These are phyloP conservation scores for Lutjanus campechanus DNA, from an alignment of 2,797 vertebrate species.

Conservation along the genomic window DNA sequence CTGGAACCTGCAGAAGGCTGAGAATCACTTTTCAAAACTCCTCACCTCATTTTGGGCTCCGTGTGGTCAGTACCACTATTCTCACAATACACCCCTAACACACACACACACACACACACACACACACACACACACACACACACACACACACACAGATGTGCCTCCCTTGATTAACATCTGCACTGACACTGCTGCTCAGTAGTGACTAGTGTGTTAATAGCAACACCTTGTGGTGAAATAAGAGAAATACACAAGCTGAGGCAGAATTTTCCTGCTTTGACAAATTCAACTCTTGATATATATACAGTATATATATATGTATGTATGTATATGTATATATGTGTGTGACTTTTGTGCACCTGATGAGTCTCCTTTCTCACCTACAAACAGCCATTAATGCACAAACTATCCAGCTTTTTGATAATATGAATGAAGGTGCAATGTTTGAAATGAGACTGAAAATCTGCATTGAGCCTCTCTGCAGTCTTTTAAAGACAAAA, in stretches of 20 bases:
- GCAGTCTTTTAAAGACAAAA: neutral
- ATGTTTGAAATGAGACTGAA: constrained; percentile 4
- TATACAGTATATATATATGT: no score
- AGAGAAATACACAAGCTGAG: constrained; percentile 19
- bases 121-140: neutral
- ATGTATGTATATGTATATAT: no score
- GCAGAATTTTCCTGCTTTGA: neutral
- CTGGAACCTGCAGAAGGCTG: neutral
- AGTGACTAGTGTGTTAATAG: constrained; percentile 45
- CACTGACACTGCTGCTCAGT: neutral
- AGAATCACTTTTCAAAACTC: neutral
- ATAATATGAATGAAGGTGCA: neutral
- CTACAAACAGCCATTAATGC: neutral
- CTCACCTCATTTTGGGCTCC: neutral
- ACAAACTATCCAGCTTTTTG: neutral
- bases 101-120: neutral
- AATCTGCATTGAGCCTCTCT: neutral
- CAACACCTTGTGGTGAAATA: constrained; percentile 66
- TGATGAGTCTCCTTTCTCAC: neutral
- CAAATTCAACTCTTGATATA: neutral
- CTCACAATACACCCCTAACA: neutral
- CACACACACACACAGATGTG: constrained; percentile 3
- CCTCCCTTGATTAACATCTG: constrained; percentile 11
- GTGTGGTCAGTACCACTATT: neutral
- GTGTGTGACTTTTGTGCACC: neutral